Base-by-base conservation (phyloP, 2,888 invertebrate species). In the Celastrina argiolus region DNA sequence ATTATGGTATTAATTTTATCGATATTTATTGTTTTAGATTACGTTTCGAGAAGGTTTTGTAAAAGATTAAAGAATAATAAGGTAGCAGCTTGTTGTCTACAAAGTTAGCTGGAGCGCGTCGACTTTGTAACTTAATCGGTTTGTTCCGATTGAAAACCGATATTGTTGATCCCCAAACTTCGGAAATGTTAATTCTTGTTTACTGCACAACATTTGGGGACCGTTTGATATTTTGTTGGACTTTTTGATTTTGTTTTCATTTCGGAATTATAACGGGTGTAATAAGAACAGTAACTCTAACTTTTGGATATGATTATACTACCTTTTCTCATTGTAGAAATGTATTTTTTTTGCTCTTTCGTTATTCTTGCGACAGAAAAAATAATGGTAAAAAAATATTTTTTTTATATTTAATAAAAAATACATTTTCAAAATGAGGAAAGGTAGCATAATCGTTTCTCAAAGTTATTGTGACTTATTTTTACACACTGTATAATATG, bases 11-110 rank as follows among this genome's bases (percentile, higher is more conserved):
- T 51, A 2, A 2, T 41, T 41, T 41, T 51, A 22, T 10, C 22
- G 22, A 12, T 12, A 51, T 26, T 51, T 51, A 51, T 18, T 18
- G 16, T 51, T 14, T 51, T 22, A 4, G 4, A 22, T 51, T 51
- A 22, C 51, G 14, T 51, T 22, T 14, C 51, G 4, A n/a, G 41
- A 51, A 51, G 22, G 22, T 22, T 51, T 8, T 22, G 22, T 51
- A 26, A 22, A 22, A 61, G 61, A 61, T 61, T 61, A 61, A 22
- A 39, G 22, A 36, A 36, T 61, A 61, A 61, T 61, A 61, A 61
- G 26, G 39, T 12, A 22, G 36, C 61, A 61, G 34, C 34, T 34
- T 34, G 59, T 61, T 18, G 22, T 58, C 39, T 12, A 61, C 22
- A 36, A 61, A 61, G 61, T 61, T 61, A 18, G 12, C 39, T 22